Evolutionary conservation across 2,113 vertebrate species (phyloP), one percentile per base, ranked within the genome.

Genomic region (Cyphomyrus plagiostoma): DNA sequence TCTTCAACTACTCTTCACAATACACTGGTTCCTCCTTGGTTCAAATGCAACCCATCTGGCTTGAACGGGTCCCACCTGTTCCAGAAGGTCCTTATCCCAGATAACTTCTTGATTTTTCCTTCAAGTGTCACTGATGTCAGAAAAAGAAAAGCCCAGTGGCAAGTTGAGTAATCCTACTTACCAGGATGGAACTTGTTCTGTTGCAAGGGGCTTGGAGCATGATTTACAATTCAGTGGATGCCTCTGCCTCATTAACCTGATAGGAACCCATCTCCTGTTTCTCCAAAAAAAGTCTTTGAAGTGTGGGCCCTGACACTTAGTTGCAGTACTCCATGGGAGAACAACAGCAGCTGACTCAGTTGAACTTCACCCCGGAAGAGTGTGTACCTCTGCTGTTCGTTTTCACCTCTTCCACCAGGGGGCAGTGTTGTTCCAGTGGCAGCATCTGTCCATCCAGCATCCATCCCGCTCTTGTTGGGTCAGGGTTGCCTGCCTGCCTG

Each of bases 351-450:
- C 74, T 42, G 17, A 7, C 15, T 17, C 0, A 0, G 74, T 42
- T 0, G 7, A 39, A 39, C 70, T 6, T 39, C 15, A 80, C 19
- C 30, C 0, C 0, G 35, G 30, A 77, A 19, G 70, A 13, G 70
- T 77, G 70, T 77, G 70, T 39, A 39, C 30, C 70, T 77, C 70
- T 77, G 26, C 10, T 15, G 11, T 17, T 42, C 5, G 1, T 80
- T 42, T 80, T 42, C 30, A 39, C 74, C 74, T 39, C 74, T 39
- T 17, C 74, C 74, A 35, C 74, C 74, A 80, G 94, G 91, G 89
- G 92, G 91, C 1, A 42, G 6, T 92, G 88, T 94, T 92, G 91
- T 77, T 84, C 88, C 90, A 92, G 77, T 2, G 45, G 35, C 58
- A 45, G 6, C 1, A 3, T 7, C 17, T 21, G 35, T 48, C 13